These are phyloP conservation scores for Pristiophorus japonicus DNA, from an alignment of 2,113 vertebrate species.

Conservation along the genomic window DNA sequence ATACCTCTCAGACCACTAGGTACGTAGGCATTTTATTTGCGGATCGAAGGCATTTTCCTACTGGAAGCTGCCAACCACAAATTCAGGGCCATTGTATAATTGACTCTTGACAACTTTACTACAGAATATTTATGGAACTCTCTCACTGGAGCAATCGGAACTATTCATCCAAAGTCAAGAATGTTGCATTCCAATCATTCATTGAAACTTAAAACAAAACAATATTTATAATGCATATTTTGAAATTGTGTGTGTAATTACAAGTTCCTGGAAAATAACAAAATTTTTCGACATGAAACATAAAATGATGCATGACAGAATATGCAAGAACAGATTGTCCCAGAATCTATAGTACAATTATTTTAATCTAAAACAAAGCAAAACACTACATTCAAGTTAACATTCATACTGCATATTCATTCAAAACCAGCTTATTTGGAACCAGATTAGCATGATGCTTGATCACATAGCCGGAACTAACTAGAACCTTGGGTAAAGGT, in stretches of 20 bases:
- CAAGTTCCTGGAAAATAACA: background rate
- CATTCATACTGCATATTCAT: conserved; percentile 33
- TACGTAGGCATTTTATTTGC: too few relatives aligned
- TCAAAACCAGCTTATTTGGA: conserved; percentile 48
- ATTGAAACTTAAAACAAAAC: background rate
- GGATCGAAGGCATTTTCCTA: too few relatives aligned
- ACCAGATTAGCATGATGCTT: conserved; percentile 47
- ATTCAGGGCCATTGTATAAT: background rate
- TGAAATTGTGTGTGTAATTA: background rate
- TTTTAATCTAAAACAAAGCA: background rate
- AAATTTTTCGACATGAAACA: background rate
- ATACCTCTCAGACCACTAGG: too few relatives aligned
- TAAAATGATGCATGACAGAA: background rate
- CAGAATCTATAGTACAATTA: background rate
- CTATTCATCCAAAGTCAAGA: background rate
- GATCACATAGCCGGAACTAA: conserved; percentile 49
- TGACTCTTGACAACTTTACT: background rate
- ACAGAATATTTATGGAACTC: background rate
- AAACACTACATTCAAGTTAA: background rate
- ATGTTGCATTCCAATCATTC: background rate
- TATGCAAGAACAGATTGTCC: background rate
- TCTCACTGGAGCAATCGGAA: background rate
- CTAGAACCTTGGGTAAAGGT: conserved; percentile 48
- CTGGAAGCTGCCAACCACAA: too few relatives aligned
- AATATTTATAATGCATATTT: background rate